These are phyloP conservation scores for Chloroceryle inda DNA, from an alignment of 2,797 vertebrate species.

Conservation along the genomic window DNA sequence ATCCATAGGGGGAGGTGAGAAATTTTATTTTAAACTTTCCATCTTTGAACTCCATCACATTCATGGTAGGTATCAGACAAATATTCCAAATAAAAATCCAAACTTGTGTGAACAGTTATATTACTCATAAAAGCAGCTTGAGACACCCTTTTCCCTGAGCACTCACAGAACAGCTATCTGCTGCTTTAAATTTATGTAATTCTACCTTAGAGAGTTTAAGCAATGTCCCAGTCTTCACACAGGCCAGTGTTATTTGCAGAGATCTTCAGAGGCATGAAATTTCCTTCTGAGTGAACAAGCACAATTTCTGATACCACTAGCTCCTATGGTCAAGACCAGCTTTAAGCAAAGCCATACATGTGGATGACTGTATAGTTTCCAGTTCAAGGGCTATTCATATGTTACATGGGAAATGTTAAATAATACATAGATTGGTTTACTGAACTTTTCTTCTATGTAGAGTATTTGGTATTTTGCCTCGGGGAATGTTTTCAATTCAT, in stretches of 20 bases:
- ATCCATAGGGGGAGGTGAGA: background rate
- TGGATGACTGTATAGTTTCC: background rate
- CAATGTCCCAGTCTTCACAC: background rate
- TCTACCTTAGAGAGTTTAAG: background rate
- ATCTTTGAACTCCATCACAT: background rate
- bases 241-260: background rate
- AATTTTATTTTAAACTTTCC: background rate
- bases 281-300: background rate
- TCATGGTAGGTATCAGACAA: background rate
- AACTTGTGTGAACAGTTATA: background rate
- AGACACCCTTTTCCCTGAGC: background rate
- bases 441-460: background rate
- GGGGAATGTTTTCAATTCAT: background rate
- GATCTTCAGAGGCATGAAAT: background rate
- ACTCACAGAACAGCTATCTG: background rate
- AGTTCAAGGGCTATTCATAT: background rate
- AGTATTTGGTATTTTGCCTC: background rate
- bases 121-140: background rate
- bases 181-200: background rate
- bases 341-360: background rate
- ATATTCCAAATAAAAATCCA: background rate
- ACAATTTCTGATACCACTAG: background rate
- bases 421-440: background rate
- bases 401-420: background rate
- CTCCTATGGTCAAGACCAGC: background rate